Percentiles rank a stretch among this genome's conserved stretches.
phyloP scores from a whole-genome alignment of 2,888 invertebrate species.

The Drosophila cyrtoloma region DNA sequence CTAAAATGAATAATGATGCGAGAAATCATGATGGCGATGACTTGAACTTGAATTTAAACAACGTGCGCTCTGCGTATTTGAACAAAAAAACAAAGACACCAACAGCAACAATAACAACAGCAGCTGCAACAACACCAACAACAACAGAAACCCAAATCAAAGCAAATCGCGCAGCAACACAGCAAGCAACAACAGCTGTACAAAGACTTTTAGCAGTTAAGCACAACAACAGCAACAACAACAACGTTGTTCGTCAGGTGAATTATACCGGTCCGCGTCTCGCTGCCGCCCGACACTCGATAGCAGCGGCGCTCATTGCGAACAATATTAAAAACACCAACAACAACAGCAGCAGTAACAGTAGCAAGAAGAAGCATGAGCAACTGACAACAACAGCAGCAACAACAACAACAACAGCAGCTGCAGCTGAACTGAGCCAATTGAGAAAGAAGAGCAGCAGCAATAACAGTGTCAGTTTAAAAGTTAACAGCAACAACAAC shows the following conservation, averaged over 20 bases:
- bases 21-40: constrained; percentile 83
- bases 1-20: constrained; percentile 84
- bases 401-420: constrained; percentile 39
- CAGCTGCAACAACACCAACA: constrained; percentile 44
- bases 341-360: constrained; percentile 34
- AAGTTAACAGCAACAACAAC: constrained; percentile 69
- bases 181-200: constrained; percentile 35
- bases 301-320: constrained; percentile 72
- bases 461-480: constrained; percentile 60
- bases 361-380: constrained; percentile 56
- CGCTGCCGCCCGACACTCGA: constrained; percentile 65
- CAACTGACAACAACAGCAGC: constrained; percentile 55
- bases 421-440: constrained; percentile 37
- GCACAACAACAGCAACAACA: constrained; percentile 55
- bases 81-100: constrained; percentile 67
- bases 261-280: constrained; percentile 64
- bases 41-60: constrained; percentile 75
- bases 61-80: constrained; percentile 75
- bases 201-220: constrained; percentile 48
- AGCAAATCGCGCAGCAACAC: constrained; percentile 46
- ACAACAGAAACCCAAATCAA: constrained; percentile 55
- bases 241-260: constrained; percentile 60
- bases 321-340: constrained; percentile 62
- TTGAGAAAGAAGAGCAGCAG: constrained; percentile 43
- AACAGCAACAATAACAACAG: constrained; percentile 43